Conservation (phyloP, 2,113 vertebrate species). For the Aix galericulata region DNA sequence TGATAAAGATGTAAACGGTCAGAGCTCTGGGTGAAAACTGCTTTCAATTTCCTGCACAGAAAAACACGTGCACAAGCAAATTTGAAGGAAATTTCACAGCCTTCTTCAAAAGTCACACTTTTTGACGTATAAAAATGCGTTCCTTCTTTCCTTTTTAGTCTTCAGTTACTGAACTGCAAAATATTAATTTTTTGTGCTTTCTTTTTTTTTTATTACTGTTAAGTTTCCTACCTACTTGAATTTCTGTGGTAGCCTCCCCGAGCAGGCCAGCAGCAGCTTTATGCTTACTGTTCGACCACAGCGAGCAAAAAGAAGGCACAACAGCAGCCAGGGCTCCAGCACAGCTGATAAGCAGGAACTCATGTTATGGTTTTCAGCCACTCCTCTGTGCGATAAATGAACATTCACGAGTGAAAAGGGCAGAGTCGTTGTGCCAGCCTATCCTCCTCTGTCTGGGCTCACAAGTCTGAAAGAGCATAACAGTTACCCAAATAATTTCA, state of each 20-base stretch:
- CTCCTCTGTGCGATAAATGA: not conserved
- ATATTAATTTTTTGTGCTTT: not conserved
- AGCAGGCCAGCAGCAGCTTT: not conserved
- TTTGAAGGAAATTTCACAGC: not conserved
- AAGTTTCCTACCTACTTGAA: not conserved
- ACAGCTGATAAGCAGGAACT: not conserved
- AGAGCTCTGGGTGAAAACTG: not conserved
- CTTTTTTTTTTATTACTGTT: not conserved
- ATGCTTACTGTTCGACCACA: rapidly evolving
- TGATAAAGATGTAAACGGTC: not conserved
- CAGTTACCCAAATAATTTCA: not conserved
- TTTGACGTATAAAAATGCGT: not conserved
- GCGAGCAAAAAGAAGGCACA: not conserved
- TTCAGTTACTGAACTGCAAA: not conserved
- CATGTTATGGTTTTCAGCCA: rapidly evolving
- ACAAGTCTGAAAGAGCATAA: not conserved
- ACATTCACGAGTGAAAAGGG: not conserved
- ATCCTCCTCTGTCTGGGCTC: not conserved
- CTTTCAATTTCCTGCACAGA: not conserved
- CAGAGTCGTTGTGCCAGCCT: not conserved
- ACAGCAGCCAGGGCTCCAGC: not conserved
- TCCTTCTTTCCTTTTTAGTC: not conserved
- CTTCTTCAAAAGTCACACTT: not conserved
- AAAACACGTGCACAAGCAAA: not conserved
- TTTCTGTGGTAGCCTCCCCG: not conserved